Conservation (phyloP, 1,140 invertebrate genomes). For the Bicyclus anynana region DNA sequence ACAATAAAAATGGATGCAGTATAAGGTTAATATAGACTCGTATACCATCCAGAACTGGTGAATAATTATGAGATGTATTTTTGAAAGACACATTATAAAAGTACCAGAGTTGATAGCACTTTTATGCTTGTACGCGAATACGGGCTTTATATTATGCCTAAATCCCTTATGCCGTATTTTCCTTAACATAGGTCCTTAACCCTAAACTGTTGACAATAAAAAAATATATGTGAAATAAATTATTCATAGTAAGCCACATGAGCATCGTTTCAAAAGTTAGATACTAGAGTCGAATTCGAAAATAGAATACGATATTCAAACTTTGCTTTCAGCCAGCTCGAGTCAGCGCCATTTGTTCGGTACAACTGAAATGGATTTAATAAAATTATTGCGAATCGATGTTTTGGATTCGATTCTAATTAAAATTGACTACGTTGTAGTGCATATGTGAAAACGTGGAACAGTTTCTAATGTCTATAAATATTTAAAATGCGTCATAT, state of each 20-base stretch:
- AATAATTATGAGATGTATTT: too few species aligned
- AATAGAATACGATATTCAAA: conserved; percentile 55
- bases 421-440: conserved; percentile 30
- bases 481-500: neutral
- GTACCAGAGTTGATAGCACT: too few species aligned
- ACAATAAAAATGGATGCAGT: too few species aligned
- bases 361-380: conserved; percentile 43
- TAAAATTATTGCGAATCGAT: conserved; percentile 57
- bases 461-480: neutral
- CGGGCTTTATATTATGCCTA: too few species aligned
- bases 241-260: neutral
- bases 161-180: too few species aligned
- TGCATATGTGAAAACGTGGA: conserved; percentile 12
- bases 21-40: too few species aligned
- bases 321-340: conserved; percentile 55
- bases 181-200: too few species aligned
- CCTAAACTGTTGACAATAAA: too few species aligned
- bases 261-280: conserved; percentile 38
- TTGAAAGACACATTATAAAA: too few species aligned
- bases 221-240: too few species aligned
- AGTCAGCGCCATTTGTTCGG: conserved; percentile 53
- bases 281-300: conserved; percentile 33
- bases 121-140: too few species aligned
- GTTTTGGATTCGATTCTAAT: conserved; percentile 52
- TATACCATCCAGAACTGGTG: too few species aligned